Percentiles rank a stretch among this genome's conserved stretches.
Evolutionary conservation across 1,140 invertebrate genomes (phyloP).

Genomic region (Pseudomyrmex flavicornis): DNA sequence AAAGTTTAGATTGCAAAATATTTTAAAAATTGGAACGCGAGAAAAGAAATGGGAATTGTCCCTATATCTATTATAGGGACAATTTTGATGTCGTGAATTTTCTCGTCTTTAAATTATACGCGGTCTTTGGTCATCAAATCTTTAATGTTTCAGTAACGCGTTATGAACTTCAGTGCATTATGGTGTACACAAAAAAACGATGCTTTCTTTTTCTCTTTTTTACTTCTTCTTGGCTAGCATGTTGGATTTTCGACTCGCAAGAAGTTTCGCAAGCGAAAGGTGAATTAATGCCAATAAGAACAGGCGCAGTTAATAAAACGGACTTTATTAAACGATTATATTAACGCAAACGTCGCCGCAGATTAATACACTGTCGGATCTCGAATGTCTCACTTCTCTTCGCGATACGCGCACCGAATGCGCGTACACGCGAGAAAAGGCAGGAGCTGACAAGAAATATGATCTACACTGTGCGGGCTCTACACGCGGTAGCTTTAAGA

Average conservation of each 20-base stretch:
- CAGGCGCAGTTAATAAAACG: slow-evolving; percentile 78
- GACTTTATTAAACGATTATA: slow-evolving; percentile 83
- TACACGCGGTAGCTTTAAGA: slow-evolving; percentile 70
- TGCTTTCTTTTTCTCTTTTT: neutral
- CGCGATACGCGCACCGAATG: slow-evolving; percentile 30
- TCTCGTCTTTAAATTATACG: slow-evolving; percentile 51
- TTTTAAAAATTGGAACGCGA: neutral
- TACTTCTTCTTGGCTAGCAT: slow-evolving; percentile 3
- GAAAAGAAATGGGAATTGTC: neutral
- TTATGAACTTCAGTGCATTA: neutral
- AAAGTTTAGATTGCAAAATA: neutral
- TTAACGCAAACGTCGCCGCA: slow-evolving; percentile 77
- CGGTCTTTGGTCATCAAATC: slow-evolving; percentile 45
- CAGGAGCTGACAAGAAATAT: slow-evolving; percentile 76
- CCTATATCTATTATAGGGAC: neutral
- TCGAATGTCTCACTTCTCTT: slow-evolving; percentile 70
- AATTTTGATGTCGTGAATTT: slow-evolving; percentile 29
- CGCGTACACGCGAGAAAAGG: slow-evolving; percentile 59
- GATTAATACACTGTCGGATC: slow-evolving; percentile 78
- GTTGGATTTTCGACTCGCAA: slow-evolving; percentile 61
- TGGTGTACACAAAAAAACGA: slow-evolving; percentile 38
- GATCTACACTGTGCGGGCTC: slow-evolving; percentile 71
- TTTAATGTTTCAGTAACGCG: slow-evolving; percentile 30
- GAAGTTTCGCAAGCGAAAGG: slow-evolving; percentile 38
- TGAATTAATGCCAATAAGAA: slow-evolving; percentile 74